These are phyloP conservation scores for Progne subis DNA, from an alignment of 2,113 vertebrate genomes.

Conservation along the genomic window DNA sequence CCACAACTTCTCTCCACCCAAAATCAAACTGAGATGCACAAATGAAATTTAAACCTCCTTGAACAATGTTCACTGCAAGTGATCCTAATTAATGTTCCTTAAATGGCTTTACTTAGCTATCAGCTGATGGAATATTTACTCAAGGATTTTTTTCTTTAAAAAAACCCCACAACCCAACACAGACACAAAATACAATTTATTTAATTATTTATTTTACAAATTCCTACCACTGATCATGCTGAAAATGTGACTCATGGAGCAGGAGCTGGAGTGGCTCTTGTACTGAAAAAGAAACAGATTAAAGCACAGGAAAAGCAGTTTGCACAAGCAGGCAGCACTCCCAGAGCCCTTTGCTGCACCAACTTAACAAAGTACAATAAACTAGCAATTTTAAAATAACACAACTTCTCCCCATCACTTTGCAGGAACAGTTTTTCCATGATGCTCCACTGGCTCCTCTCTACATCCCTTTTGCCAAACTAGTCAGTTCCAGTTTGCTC, in stretches of 20 bases:
- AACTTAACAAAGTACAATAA: background rate
- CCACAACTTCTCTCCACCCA: background rate
- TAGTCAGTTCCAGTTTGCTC: background rate
- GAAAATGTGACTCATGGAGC: background rate
- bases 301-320: background rate
- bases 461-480: background rate
- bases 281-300: background rate
- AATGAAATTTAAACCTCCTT: background rate
- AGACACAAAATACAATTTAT: background rate
- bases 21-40: background rate
- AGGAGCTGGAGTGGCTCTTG: background rate
- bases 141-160: background rate
- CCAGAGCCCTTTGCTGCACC: background rate
- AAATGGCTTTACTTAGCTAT: background rate
- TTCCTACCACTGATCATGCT: background rate
- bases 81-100: background rate
- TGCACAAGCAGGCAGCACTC: background rate
- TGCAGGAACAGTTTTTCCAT: background rate
- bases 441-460: background rate
- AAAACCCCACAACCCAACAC: background rate
- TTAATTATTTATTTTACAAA: background rate
- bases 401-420: fast-evolving
- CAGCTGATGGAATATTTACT: background rate
- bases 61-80: background rate
- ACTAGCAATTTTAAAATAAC: background rate